Conservation (phyloP, 2,113 vertebrate species). For the Phylloscopus trochiloides region DNA sequence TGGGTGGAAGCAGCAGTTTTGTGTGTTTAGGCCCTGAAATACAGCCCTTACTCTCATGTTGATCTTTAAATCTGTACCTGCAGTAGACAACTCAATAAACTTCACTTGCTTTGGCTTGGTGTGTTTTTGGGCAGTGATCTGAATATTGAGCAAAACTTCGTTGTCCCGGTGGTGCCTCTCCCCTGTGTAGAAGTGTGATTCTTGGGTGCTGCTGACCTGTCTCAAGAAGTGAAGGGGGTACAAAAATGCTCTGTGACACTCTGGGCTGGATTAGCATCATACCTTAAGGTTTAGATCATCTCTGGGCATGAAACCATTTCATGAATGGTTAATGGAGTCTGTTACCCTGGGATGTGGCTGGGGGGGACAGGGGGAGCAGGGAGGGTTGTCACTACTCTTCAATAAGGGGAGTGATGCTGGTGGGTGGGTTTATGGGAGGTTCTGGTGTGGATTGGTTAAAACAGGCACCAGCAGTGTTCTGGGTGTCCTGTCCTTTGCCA, state of each 20-base stretch:
- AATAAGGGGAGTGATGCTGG: rapidly evolving
- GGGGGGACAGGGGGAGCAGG: rapidly evolving
- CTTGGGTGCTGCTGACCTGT: rapidly evolving
- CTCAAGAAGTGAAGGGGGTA: rapidly evolving
- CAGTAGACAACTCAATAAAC: neutral
- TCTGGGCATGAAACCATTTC: rapidly evolving
- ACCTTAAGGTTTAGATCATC: rapidly evolving
- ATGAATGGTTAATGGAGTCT: rapidly evolving
- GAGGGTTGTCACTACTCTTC: too few species aligned
- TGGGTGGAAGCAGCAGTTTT: neutral
- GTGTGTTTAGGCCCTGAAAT: neutral
- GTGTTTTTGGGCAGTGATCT: neutral
- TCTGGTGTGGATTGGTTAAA: rapidly evolving
- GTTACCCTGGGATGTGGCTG: rapidly evolving
- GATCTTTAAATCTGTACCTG: neutral
- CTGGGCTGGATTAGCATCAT: rapidly evolving
- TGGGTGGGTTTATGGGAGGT: too few species aligned
- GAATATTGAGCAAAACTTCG: rapidly evolving
- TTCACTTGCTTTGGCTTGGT: neutral
- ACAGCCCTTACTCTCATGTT: rapidly evolving
- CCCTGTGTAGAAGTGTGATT: rapidly evolving
- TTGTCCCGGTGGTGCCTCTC: neutral
- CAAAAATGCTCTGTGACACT: rapidly evolving
- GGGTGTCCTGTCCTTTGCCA: rapidly evolving
- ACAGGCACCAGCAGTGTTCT: rapidly evolving